Evolutionary conservation across 1,140 invertebrate genomes (phyloP).

Genomic region (Zelostemma sp.): DNA sequence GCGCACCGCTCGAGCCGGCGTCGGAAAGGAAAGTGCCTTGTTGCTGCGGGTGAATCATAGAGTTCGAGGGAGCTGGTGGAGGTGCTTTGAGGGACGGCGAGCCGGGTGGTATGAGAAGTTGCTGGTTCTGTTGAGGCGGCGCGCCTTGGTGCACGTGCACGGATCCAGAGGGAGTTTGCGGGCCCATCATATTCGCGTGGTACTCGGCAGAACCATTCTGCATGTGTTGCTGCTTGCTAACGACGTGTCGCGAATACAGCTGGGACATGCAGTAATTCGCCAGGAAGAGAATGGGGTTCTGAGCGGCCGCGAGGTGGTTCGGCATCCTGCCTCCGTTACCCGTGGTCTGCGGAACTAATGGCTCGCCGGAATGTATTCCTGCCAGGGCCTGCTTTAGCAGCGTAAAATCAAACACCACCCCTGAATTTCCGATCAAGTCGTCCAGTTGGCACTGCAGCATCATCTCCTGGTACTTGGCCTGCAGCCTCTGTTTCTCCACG

Average conservation of each 20-base stretch:
- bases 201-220: constrained; percentile 74
- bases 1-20: constrained; percentile 53
- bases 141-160: constrained; percentile 58
- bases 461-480: constrained; percentile 79
- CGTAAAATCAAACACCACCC: constrained; percentile 76
- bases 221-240: constrained; percentile 72
- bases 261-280: constrained; percentile 82
- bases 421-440: constrained; percentile 77
- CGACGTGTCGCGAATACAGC: constrained; percentile 77
- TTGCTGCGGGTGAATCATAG: constrained; percentile 63
- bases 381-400: constrained; percentile 76
- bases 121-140: constrained; percentile 53
- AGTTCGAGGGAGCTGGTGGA: constrained; percentile 55
- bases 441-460: constrained; percentile 79
- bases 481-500: constrained; percentile 75
- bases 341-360: constrained; percentile 58
- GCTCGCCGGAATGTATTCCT: constrained; percentile 73
- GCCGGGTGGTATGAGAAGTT: constrained; percentile 63
- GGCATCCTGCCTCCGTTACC: constrained; percentile 66
- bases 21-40: constrained; percentile 61
- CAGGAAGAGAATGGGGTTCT: constrained; percentile 78
- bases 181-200: constrained; percentile 57
- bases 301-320: constrained; percentile 61
- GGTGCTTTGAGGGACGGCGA: constrained; percentile 62
- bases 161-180: constrained; percentile 54